Percentiles rank a stretch among this genome's conserved stretches.
phyloP scores from a whole-genome alignment of 35 echinoderm and acorn worm species.

The Amphiura filiformis region DNA sequence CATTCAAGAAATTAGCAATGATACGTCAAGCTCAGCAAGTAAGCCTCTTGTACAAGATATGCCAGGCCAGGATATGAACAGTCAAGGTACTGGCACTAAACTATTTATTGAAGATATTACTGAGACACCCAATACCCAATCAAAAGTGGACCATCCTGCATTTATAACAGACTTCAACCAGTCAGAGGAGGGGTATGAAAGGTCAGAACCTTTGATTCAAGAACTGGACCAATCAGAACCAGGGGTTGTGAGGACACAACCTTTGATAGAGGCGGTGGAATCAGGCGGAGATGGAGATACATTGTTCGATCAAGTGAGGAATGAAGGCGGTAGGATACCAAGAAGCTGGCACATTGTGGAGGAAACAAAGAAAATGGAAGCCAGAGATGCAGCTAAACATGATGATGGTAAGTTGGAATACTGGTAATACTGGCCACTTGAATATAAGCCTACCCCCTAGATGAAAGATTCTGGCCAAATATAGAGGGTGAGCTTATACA shows the following conservation, averaged over 20 bases:
- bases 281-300: not conserved
- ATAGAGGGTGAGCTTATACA: too few relatives aligned
- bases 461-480: too few relatives aligned
- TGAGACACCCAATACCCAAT: not conserved
- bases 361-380: slow-evolving; percentile 12
- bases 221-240: not conserved
- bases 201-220: not conserved
- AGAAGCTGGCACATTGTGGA: slow-evolving; percentile 60
- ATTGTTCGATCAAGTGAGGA: slow-evolving; percentile 22
- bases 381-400: not conserved
- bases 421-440: too few relatives aligned
- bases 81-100: slow-evolving; percentile 3
- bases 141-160: not conserved
- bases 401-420: not conserved
- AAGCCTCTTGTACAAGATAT: not conserved
- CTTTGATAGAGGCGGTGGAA: slow-evolving; percentile 2
- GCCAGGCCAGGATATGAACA: not conserved
- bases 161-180: slow-evolving; percentile 5
- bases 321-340: slow-evolving; percentile 49
- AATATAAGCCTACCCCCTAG: too few relatives aligned
- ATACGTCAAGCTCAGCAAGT: not conserved
- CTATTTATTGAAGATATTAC: slow-evolving; percentile 73
- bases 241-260: not conserved
- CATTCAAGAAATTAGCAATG: not conserved
- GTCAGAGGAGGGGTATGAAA: not conserved